Base-by-base conservation (phyloP, 2,888 invertebrate species). In the Ctenicera cuprea region DNA sequence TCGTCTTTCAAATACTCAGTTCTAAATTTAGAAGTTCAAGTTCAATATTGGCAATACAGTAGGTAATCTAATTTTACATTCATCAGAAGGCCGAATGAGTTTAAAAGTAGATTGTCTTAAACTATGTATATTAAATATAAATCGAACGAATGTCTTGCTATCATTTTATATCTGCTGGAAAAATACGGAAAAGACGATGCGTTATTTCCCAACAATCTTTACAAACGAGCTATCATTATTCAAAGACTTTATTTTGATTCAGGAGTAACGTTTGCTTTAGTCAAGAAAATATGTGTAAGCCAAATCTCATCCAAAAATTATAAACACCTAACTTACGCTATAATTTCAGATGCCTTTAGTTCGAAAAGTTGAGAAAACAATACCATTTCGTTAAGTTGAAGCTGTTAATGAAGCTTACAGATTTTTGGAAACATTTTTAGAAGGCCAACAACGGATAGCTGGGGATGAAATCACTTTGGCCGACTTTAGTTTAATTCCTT, bases 111-210 rank as follows among this genome's bases (percentile, higher is more conserved):
- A n/a, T n/a, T n/a, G n/a, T n/a, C n/a, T n/a, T n/a, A n/a, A n/a
- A n/a, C n/a, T n/a, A n/a, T n/a, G n/a, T n/a, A n/a, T n/a, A n/a
- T n/a, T n/a, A n/a, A n/a, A n/a, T n/a, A n/a, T n/a, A n/a, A n/a
- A n/a, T n/a, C n/a, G n/a, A n/a, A n/a, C 85, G 87, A 82, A 74
- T 90, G 90, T 75, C 89, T 90, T 77, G 89, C 90, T 0, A 90
- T 90, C 43, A 83, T 85, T 9, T 85, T 78, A 7, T 85, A 85
- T 74, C 65, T 85, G 14, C 80, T 83, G 7, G 82, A 80, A 43
- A 82, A 83, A 75, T 85, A 83, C 69, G 81, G 86, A 0, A 86
- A 75, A 4, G 84, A 87, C 75, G 89, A 90, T 80, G 77, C 83
- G 7, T 83, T 92, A 1, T 92, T 91, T 82, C 89, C 91, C 0